phyloP scores from a whole-genome alignment of 2,888 invertebrate genomes.

The Machimus rusticus region DNA sequence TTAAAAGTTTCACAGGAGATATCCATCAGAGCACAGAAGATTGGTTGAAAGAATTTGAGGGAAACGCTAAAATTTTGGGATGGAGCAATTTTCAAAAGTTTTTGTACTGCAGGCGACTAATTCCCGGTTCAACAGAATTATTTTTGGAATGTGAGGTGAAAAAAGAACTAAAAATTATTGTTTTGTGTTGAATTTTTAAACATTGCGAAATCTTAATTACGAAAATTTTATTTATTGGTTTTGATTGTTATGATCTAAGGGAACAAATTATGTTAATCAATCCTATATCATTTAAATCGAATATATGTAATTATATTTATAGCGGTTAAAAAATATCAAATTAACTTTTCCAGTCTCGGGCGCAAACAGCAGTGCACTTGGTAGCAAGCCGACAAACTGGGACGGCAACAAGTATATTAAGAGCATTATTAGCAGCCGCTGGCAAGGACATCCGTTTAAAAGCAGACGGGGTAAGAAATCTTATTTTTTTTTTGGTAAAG shows the following conservation, averaged over 20 bases:
- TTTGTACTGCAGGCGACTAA: conserved; percentile 3
- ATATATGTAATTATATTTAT: neutral
- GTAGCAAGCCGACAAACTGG: conserved; percentile 93
- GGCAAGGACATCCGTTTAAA: conserved; percentile 89
- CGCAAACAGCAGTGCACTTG: conserved; percentile 94
- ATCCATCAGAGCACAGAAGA: neutral
- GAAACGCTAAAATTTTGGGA: conserved; percentile 8
- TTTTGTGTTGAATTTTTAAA: neutral
- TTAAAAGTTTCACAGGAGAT: neutral
- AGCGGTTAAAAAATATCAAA: neutral
- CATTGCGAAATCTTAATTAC: neutral
- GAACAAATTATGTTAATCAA: neutral
- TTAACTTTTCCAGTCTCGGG: conserved; percentile 74
- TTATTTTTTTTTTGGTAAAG: neutral
- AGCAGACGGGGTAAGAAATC: conserved; percentile 82
- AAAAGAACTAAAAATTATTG: neutral
- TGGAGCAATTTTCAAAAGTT: conserved; percentile 28
- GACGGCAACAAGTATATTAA: conserved; percentile 88
- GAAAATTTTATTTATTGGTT: neutral
- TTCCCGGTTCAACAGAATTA: conserved; percentile 9
- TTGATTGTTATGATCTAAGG: neutral
- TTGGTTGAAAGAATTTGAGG: neutral
- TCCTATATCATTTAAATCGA: neutral
- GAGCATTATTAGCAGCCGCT: conserved; percentile 85
- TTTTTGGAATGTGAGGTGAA: conserved; percentile 31